phyloP scores from a whole-genome alignment of 2,888 invertebrate genomes.

The Ormyrus nitidulus region DNA sequence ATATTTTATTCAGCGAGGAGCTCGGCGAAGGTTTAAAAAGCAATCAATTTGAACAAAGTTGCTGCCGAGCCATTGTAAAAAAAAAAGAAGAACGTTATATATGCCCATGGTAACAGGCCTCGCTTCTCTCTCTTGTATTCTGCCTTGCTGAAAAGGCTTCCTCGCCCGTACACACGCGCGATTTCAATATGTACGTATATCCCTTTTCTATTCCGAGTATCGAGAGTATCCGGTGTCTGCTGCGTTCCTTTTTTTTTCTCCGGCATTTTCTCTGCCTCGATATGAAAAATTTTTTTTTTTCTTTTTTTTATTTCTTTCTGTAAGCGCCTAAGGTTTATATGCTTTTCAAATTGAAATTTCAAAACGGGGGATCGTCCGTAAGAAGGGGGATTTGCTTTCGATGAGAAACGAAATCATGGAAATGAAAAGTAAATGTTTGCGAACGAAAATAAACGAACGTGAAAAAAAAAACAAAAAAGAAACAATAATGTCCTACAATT shows the following conservation, averaged over 20 bases:
- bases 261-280: not conserved
- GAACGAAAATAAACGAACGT: not conserved
- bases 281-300: not conserved
- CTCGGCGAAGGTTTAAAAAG: too few relatives aligned
- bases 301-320: not conserved
- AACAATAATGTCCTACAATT: constrained; percentile 4
- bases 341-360: too few relatives aligned
- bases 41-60: too few relatives aligned
- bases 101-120: too few relatives aligned
- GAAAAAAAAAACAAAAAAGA: constrained; percentile 16
- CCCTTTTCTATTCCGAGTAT: not conserved
- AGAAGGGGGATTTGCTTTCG: constrained; percentile 7
- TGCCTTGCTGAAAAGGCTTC: constrained; percentile 35
- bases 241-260: not conserved
- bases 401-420: constrained; percentile 14
- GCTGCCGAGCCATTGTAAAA: too few relatives aligned
- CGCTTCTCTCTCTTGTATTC: constrained; percentile 1
- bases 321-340: too few relatives aligned
- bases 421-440: constrained; percentile 7
- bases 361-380: not conserved
- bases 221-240: not conserved
- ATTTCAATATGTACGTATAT: constrained; percentile 4
- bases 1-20: too few relatives aligned
- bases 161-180: not conserved
- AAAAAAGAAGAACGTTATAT: too few relatives aligned